phyloP scores from a whole-genome alignment of 2,113 vertebrate genomes.

The Puffinus mauretanicus region DNA sequence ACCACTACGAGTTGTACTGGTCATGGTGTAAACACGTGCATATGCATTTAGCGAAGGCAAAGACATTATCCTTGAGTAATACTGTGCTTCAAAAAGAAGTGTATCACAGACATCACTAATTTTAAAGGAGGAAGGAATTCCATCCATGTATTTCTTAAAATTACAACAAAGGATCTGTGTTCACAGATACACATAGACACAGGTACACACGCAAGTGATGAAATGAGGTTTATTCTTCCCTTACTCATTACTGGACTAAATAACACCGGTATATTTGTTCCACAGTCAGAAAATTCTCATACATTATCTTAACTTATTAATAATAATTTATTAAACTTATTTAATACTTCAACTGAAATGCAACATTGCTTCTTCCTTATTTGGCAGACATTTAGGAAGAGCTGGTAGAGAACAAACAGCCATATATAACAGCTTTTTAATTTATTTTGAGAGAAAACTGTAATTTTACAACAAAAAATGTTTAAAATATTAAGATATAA shows the following conservation, averaged over 20 bases:
- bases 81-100: background rate
- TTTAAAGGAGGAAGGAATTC: background rate
- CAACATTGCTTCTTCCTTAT: background rate
- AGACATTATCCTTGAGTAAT: background rate
- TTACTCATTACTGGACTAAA: background rate
- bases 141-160: background rate
- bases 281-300: background rate
- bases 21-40: background rate
- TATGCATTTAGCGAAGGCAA: background rate
- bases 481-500: background rate
- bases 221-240: background rate
- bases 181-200: background rate
- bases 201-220: background rate
- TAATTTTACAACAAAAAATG: background rate
- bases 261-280: background rate
- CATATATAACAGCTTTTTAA: background rate
- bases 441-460: background rate
- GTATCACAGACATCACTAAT: background rate
- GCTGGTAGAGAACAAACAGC: background rate
- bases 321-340: background rate
- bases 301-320: background rate
- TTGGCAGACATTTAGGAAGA: background rate
- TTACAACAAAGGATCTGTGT: background rate
- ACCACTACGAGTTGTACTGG: background rate
- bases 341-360: background rate